A percentile compares a stretch with the other conserved stretches of the same genome.
phyloP scores from a whole-genome alignment of 2,797 vertebrate species.

The Chrosomus eos region DNA sequence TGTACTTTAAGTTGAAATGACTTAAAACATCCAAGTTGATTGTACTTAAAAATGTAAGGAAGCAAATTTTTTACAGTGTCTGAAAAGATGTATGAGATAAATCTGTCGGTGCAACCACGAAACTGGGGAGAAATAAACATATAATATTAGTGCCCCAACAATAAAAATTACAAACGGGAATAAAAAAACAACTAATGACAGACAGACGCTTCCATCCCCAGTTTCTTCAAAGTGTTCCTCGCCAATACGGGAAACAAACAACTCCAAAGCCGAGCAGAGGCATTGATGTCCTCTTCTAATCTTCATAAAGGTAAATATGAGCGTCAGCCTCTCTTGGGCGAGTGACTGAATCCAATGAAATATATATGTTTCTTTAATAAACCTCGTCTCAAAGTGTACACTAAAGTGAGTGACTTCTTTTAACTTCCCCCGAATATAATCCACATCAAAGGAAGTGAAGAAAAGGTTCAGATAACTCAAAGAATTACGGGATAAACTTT shows the following conservation, averaged over 20 bases:
- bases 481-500: constrained; percentile 37
- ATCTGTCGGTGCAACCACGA: constrained; percentile 24
- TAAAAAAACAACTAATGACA: constrained; percentile 55
- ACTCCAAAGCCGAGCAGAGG: constrained; percentile 43
- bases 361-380: constrained; percentile 52
- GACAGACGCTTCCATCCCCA: constrained; percentile 40
- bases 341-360: constrained; percentile 56
- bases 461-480: constrained; percentile 38
- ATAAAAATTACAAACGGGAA: constrained; percentile 48
- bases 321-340: constrained; percentile 42
- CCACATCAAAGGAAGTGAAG: constrained; percentile 39
- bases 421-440: constrained; percentile 36
- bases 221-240: constrained; percentile 56
- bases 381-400: constrained; percentile 37
- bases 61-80: no score
- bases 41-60: no score
- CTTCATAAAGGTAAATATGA: constrained; percentile 61
- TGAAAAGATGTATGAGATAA: constrained; percentile 12
- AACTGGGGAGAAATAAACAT: constrained; percentile 5
- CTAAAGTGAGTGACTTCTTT: constrained; percentile 42
- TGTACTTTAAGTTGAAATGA: no score
- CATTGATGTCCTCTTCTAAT: constrained; percentile 58
- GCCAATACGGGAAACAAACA: constrained; percentile 54
- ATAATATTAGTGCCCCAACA: constrained; percentile 48
- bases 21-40: no score